Conservation (phyloP, 2,113 vertebrate species). For the Aptenodytes patagonicus region DNA sequence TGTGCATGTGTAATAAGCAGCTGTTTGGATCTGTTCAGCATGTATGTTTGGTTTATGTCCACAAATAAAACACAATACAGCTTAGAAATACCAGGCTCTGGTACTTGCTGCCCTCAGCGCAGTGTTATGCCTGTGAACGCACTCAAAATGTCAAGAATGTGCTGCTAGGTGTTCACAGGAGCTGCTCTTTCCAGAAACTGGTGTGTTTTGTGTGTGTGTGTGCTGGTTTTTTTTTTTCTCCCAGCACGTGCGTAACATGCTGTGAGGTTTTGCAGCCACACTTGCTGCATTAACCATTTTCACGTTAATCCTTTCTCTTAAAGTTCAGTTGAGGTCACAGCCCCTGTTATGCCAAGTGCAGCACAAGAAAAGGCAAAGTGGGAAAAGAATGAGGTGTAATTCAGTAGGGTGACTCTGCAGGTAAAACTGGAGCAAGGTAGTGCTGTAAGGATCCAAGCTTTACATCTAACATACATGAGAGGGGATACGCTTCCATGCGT, state of each 20-base stretch:
- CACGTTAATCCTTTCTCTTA: neutral
- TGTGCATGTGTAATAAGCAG: neutral
- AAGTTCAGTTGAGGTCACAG: neutral
- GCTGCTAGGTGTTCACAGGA: neutral
- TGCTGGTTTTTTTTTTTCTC: too few species aligned
- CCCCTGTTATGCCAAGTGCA: neutral
- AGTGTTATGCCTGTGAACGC: neutral
- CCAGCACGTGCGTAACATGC: neutral
- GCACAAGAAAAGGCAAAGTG: neutral
- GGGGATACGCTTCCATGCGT: neutral
- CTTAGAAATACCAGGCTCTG: neutral
- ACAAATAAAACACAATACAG: neutral
- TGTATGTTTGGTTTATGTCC: neutral
- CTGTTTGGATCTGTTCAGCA: neutral
- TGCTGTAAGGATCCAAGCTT: neutral
- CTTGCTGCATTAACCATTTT: neutral
- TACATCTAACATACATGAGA: neutral
- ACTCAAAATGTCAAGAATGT: neutral
- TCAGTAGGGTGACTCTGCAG: neutral
- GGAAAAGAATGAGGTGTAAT: neutral
- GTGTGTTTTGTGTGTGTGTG: too few species aligned
- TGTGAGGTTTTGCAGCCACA: neutral
- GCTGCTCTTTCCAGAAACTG: neutral
- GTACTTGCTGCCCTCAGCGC: rapidly evolving
- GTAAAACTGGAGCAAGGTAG: neutral